phyloP scores from a whole-genome alignment of 2,113 vertebrate genomes.

The Labeo rohita region DNA sequence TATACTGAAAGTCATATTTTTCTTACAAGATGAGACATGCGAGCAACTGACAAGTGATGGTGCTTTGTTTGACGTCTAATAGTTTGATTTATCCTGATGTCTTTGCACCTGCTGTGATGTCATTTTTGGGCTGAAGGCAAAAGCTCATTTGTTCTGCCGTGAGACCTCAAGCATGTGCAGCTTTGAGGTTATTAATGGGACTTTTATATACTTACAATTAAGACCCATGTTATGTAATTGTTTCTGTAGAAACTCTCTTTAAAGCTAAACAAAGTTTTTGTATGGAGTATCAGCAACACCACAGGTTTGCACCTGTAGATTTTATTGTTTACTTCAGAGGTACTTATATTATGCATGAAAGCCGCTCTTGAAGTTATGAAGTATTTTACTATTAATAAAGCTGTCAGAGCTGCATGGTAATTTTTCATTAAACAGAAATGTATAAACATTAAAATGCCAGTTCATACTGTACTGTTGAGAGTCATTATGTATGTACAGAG shows the following conservation, averaged over 20 bases:
- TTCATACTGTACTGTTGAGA: not conserved
- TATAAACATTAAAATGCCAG: not conserved
- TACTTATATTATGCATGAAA: too few relatives aligned
- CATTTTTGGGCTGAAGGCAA: not conserved
- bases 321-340: too few relatives aligned
- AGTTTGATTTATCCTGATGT: not conserved
- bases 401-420: not conserved
- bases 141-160: not conserved
- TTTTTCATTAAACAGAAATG: not conserved
- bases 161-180: not conserved
- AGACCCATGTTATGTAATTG: not conserved
- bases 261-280: not conserved
- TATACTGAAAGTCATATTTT: too few relatives aligned
- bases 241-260: not conserved
- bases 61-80: not conserved
- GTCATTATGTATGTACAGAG: not conserved
- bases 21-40: not conserved
- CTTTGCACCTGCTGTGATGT: slow-evolving; percentile 1
- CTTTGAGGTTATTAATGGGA: slow-evolving; percentile 1
- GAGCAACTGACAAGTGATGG: not conserved
- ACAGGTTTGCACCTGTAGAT: not conserved
- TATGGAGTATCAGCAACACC: too few relatives aligned
- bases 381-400: not conserved
- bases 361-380: not conserved
- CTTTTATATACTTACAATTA: not conserved